Evolutionary conservation across 2,113 vertebrate species (phyloP), one percentile per base, ranked within the genome.

Genomic region (Nipponia nippon): DNA sequence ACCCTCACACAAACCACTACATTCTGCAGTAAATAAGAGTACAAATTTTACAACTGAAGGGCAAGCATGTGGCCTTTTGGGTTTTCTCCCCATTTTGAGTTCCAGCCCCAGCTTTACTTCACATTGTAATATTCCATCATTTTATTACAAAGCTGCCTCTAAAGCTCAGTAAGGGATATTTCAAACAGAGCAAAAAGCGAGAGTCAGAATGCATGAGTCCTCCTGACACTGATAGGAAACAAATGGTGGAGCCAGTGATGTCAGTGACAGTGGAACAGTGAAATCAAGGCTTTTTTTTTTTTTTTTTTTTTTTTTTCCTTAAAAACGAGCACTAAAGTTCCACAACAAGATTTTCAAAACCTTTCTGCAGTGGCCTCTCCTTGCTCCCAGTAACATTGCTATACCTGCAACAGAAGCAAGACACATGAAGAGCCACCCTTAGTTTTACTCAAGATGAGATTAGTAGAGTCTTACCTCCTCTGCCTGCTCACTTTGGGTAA

Each of bases 101-200:
- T 94, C 89, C 97, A 98, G 90, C 80, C 97, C 77, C 91, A 94
- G 97, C 90, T 97, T 97, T 96, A 96, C 90, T 94, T 98, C 98
- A 87, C 93, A 84, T 82, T 94, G 78, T 90, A 75, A 79, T 96
- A 96, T 93, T 95, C 91, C 83, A 92, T 90, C 94, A 83, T 97
- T 97, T 89, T 67, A 67, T 80, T 95, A 80, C 86, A 95, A 96
- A 95, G 77, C 89, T 95, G 89, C 97, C 30, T 56, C 75, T 40
- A 69, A 88, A 94, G 88, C 84, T 96, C 96, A 77, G 78, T 70
- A 79, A 95, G 46, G 66, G 70, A 49, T 94, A 77, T 89, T 83
- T 95, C 89, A 95, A 92, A 90, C 19, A 4, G 7, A 70, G 82
- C 67, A 87, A 78, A 90, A 71, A 8, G 0, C 34, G 56, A 81